Conservation (phyloP, 2,888 invertebrate genomes). For the Uloborus plumipes region DNA sequence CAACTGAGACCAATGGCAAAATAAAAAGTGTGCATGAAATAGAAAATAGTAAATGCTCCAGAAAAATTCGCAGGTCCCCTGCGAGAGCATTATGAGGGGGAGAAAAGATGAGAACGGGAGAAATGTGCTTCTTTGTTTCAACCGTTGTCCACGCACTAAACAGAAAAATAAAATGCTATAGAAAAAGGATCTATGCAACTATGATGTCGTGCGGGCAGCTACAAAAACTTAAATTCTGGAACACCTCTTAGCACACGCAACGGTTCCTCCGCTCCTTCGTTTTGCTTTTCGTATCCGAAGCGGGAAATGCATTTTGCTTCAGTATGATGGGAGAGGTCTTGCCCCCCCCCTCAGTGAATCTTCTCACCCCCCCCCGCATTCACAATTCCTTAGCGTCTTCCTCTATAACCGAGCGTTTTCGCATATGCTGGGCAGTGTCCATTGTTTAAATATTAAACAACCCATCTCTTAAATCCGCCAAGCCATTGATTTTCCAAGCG, state of each 20-base stretch:
- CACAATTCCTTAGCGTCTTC: background rate
- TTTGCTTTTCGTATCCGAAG: slow-evolving; percentile 20
- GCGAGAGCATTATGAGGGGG: too few relatives aligned
- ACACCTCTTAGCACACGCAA: slow-evolving; percentile 31
- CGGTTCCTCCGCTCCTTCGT: slow-evolving; percentile 1
- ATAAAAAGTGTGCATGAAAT: too few relatives aligned
- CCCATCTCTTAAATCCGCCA: slow-evolving; percentile 54
- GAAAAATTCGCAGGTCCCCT: too few relatives aligned
- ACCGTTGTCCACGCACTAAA: too few relatives aligned
- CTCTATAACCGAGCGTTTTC: slow-evolving; percentile 24
- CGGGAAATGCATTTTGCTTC: slow-evolving; percentile 4
- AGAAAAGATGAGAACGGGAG: too few relatives aligned
- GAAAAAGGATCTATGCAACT: background rate
- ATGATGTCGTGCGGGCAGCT: slow-evolving; percentile 44
- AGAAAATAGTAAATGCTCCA: too few relatives aligned
- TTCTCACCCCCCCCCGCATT: background rate
- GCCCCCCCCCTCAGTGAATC: background rate
- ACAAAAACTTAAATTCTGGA: slow-evolving; percentile 22
- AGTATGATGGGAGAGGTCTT: slow-evolving; percentile 4
- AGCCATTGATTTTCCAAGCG: slow-evolving; percentile 52
- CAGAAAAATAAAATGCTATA: too few relatives aligned
- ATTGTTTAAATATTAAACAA: slow-evolving; percentile 63
- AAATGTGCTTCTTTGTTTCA: too few relatives aligned
- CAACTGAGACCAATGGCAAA: too few relatives aligned
- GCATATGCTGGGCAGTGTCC: slow-evolving; percentile 55